Base-by-base conservation (phyloP, 1,140 invertebrate genomes). In the Leucophenga varia region DNA sequence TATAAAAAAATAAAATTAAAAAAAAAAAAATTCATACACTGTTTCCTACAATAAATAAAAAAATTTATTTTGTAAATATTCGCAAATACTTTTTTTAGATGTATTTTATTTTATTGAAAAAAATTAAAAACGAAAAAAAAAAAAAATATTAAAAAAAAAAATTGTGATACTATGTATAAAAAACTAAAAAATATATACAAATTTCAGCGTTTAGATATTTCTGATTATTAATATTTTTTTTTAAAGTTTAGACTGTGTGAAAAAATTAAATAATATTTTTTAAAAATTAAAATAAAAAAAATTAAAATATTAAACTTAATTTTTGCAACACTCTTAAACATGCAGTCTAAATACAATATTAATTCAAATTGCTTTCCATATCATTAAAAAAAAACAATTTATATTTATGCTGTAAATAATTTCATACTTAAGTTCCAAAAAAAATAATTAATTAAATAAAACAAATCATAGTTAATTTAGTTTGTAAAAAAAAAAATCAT, bases 121-220 rank as follows among this genome's bases (percentile, higher is more conserved):
- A n/a, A n/a, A n/a, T 35, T 13, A 34, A 19, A 43, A 21, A 19
- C 30, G 12, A 35, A 35, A 19, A 34, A 19, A 19, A 21, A 35
- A 19, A 42, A 42, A 17, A 42, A 42, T 17, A 32, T 49, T 52
- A 43, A 49, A 55, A 55, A 45, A 53, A 64, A 55, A 64, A 69
- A 69, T 65, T 65, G 61, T 65, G 61, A 65, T 65, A 65, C 58
- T 65, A 65, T 61, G 59, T 67, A 55, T 65, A 47, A 57, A 57
- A 57, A 55, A 47, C 37, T n/a, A n/a, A n/a, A n/a, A n/a, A n/a
- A n/a, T n/a, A n/a, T n/a, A n/a, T n/a, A n/a, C n/a, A n/a, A n/a
- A n/a, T n/a, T n/a, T n/a, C n/a, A n/a, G n/a, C n/a, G n/a, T n/a
- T n/a, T n/a, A n/a, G n/a, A n/a, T n/a, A n/a, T n/a, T n/a, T n/a